Evolutionary conservation across 2,888 invertebrate genomes (phyloP), one percentile per base, ranked within the genome.

Genomic region (Camptogramma bilineatum): DNA sequence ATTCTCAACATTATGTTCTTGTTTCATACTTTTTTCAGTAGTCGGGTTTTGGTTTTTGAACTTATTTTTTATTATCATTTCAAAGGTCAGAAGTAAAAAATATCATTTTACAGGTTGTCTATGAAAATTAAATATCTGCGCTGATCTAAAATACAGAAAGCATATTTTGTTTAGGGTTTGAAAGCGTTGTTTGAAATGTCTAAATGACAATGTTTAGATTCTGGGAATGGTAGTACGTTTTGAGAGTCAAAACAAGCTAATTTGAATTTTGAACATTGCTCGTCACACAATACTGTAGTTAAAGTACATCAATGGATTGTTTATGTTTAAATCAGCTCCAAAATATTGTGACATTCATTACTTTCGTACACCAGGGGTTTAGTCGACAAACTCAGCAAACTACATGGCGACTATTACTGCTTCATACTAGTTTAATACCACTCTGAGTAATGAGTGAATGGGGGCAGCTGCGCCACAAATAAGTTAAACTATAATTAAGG

Each of bases 401-500:
- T 39, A 39, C 34, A 39, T 39, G 34, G 34, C 34, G 34, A 39
- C 34, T 39, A 39, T 39, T 13, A 39, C 34, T 39, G 48, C 47
- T 63, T 60, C 48, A 53, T 50, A 44, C 24, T 61, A 34, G 65
- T 53, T 59, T 42, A 47, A 50, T 61, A 63, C 51, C 51, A 61
- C 60, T 62, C 69, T 66, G 70, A 78, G 75, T 78, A 69, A 72
- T 59, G 58, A 62, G 61, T 47, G 53, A 52, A 52, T 53, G 70
- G 68, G 68, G 76, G 73, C 73, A 88, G 84, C 87, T 86, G 86
- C 75, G 76, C 75, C 77, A 77, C 81, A 82, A 87, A 87, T 87
- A 88, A 90, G 89, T 91, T 89, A 89, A 90, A 91, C 90, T 90
- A 90, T 90, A 91, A 90, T 87, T 88, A 87, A 86, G 85, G 82